Conservation (phyloP, 2,113 vertebrate species). For the Delphinapterus leucas region DNA sequence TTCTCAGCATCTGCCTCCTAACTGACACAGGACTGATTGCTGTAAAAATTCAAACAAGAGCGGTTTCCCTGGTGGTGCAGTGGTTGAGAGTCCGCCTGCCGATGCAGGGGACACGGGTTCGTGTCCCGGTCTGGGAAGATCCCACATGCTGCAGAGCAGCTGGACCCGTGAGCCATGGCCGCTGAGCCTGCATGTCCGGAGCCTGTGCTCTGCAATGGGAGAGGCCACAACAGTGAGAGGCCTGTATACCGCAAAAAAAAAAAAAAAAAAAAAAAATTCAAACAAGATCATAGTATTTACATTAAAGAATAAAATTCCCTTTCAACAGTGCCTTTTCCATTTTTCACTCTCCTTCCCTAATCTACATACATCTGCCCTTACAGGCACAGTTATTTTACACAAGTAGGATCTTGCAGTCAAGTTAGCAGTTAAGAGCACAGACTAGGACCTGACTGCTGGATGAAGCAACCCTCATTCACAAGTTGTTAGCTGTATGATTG, state of each 20-base stretch:
- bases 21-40: background rate
- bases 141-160: too few species aligned
- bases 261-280: background rate
- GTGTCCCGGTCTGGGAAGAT: too few species aligned
- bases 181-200: rapidly evolving
- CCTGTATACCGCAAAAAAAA: too few species aligned
- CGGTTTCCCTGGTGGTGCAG: too few species aligned
- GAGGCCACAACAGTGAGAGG: too few species aligned
- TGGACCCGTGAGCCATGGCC: too few species aligned
- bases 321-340: background rate
- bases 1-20: background rate
- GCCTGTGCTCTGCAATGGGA: too few species aligned
- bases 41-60: background rate
- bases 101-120: too few species aligned
- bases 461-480: background rate
- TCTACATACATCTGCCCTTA: background rate
- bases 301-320: background rate
- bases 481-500: background rate
- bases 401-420: background rate
- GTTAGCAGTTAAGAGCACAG: background rate
- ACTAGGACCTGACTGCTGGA: background rate
- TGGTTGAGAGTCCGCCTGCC: too few species aligned
- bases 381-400: background rate
- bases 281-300: background rate
- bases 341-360: background rate